phyloP scores from a whole-genome alignment of 2,888 invertebrate species.

The Hyalella azteca region DNA sequence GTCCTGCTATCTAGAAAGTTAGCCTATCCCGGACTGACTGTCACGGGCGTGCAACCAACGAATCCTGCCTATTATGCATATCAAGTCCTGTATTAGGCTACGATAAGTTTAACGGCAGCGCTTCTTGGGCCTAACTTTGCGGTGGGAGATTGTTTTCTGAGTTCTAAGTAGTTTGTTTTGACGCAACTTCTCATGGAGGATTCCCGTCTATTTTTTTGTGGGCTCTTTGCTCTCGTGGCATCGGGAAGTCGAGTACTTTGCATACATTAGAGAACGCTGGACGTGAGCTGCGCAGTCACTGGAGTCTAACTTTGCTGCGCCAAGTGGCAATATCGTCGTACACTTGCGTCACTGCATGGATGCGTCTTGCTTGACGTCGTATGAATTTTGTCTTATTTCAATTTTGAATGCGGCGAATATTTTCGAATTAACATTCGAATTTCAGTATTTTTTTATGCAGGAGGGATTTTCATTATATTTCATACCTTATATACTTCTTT shows the following conservation, averaged over 20 bases:
- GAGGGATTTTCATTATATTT: too few relatives aligned
- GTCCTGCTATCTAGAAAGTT: slow-evolving; percentile 12
- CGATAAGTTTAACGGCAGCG: slow-evolving; percentile 27
- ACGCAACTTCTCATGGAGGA: slow-evolving; percentile 14
- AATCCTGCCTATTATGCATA: background rate
- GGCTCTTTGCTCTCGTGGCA: slow-evolving; percentile 6
- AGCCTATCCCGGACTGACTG: background rate
- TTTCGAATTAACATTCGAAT: too few relatives aligned
- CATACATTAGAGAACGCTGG: slow-evolving; percentile 7
- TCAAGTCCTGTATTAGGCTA: background rate
- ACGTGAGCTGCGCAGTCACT: background rate
- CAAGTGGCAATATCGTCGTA: too few relatives aligned
- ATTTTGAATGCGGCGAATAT: too few relatives aligned
- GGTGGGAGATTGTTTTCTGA: slow-evolving; percentile 31
- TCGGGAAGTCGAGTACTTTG: slow-evolving; percentile 17
- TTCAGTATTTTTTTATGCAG: too few relatives aligned
- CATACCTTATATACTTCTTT: too few relatives aligned
- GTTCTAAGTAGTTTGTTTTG: slow-evolving; percentile 35
- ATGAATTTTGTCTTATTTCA: too few relatives aligned
- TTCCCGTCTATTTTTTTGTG: slow-evolving; percentile 18
- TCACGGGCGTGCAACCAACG: background rate
- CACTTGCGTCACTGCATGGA: too few relatives aligned
- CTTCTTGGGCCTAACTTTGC: slow-evolving; percentile 19
- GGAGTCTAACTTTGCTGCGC: background rate
- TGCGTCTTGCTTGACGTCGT: too few relatives aligned